Evolutionary conservation across 1,140 invertebrate species (phyloP), one percentile per base, ranked within the genome.

Genomic region (Aphelenchoides avenae): DNA sequence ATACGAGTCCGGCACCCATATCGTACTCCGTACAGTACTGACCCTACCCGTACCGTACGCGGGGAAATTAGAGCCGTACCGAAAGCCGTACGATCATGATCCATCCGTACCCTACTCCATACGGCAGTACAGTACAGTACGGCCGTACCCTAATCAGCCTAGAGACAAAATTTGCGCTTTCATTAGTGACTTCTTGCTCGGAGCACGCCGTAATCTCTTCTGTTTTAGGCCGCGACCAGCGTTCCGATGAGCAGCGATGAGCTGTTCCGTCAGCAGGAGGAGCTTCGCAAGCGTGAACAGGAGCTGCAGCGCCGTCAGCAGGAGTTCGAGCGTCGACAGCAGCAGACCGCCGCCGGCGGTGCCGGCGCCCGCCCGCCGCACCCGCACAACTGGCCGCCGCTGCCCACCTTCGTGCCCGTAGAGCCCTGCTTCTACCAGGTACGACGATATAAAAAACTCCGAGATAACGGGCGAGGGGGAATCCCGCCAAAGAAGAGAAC

Each of bases 371-470:
- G 58, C 18, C 37, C 43, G 9, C 39, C 51, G 15, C 56, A 72
- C 20, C 84, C 86, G 73, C 94, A 97, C 77, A 99, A 99, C 81
- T 99, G 92, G 91, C 94, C 94, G 2, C 94, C 94, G 11, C 77
- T 99, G 52, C 93, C 94, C 30, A 86, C 86, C 64, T 91, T 86
- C 66, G 91, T 89, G 71, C 82, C 82, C 34, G 84, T 95, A 46
- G 89, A 94, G 74, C 93, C 94, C 1, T 99, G 94, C 79, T 98
- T 98, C 79, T 97, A 97, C 81, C 93, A 97, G 57, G 61, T 63
- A 41, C 5, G 52, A n/a, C n/a, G n/a, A n/a, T n/a, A n/a, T n/a
- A n/a, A n/a, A n/a, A n/a, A n/a, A n/a, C n/a, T n/a, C n/a, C n/a
- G n/a, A n/a, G n/a, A n/a, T n/a, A n/a, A n/a, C n/a, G n/a, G n/a